Conservation (phyloP, 1,140 invertebrate species). For the Pogonomyrmex barbatus region DNA sequence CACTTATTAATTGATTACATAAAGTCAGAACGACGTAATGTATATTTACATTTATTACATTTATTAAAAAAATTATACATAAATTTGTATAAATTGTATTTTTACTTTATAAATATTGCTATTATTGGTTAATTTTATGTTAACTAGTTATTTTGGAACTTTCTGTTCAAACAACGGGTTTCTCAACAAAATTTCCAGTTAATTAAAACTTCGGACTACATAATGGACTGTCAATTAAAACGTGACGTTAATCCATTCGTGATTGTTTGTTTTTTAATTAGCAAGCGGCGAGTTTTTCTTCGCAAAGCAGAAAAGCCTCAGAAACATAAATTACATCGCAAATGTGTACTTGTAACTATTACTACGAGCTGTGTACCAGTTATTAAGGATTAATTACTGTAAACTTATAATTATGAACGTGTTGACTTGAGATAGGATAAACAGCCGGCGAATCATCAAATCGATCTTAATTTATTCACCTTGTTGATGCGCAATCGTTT, state of each 20-base stretch:
- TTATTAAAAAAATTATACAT: not conserved
- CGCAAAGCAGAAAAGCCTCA: conserved; percentile 38
- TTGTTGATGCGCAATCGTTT: not conserved
- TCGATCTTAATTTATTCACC: not conserved
- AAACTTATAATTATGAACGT: conserved; percentile 33
- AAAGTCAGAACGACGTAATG: not conserved
- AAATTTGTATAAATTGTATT: not conserved
- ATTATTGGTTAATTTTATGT: conserved; percentile 44
- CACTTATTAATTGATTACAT: not conserved
- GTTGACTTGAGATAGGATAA: conserved; percentile 13
- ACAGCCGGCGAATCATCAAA: conserved; percentile 21
- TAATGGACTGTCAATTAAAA: conserved; percentile 65
- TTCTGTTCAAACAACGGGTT: conserved; percentile 47
- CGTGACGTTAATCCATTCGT: conserved; percentile 60
- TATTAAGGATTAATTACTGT: conserved; percentile 44
- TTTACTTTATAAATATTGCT: not conserved
- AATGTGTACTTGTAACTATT: conserved; percentile 32
- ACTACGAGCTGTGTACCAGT: conserved; percentile 1
- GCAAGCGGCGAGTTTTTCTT: conserved; percentile 15
- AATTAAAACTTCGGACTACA: conserved; percentile 59
- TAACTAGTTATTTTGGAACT: conserved; percentile 8
- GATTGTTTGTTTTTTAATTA: conserved; percentile 33
- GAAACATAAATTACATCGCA: conserved; percentile 55
- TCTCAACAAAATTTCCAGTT: conserved; percentile 47
- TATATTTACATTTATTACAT: not conserved